Base-by-base conservation (phyloP, 2,888 invertebrate genomes). In the Ptycholaimellus sp. region DNA sequence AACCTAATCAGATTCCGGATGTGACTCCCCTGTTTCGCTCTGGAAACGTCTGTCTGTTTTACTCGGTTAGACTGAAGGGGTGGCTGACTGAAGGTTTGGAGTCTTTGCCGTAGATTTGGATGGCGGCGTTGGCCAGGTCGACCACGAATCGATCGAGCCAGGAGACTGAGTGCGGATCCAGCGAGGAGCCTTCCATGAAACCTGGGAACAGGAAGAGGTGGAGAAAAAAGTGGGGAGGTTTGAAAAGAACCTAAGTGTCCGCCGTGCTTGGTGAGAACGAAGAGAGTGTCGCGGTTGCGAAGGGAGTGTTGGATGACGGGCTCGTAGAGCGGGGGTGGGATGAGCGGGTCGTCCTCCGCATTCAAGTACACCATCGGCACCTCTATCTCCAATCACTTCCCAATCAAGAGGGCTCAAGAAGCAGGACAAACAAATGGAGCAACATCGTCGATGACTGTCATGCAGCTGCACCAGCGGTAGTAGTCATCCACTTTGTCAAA, bases 191-290 rank as follows among this genome's bases (percentile, higher is more conserved):
- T 62, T 87, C 85, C 59, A 82, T 82, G 62, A 81, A 87, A 17
- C 85, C 87, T n/a, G n/a, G n/a, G n/a, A n/a, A n/a, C n/a, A n/a
- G n/a, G n/a, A n/a, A n/a, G n/a, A n/a, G n/a, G n/a, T n/a, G n/a
- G n/a, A n/a, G n/a, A n/a, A n/a, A n/a, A n/a, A n/a, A n/a, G n/a
- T n/a, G n/a, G n/a, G n/a, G n/a, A n/a, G n/a, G n/a, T n/a, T n/a
- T n/a, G n/a, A n/a, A 81, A 82, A 62, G 79, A 85, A 17, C 83
- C 83, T 45, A 87, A 67, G 62, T 87, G 87, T 3, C 87, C 87
- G 11, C 87, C 87, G 58, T 85, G 83, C 9, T 78, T 73, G 19
- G 81, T 63, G 57, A 79, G 75, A 38, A 82, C 63, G 54, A 74
- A 81, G 48, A 80, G 68, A 37, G 55, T 49, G 30, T 59, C 53